A percentile compares a stretch with the other conserved stretches of the same genome.
These are phyloP conservation scores for Dolichomitus sp. DNA, from an alignment of 2,888 invertebrate genomes.

Conservation along the genomic window DNA sequence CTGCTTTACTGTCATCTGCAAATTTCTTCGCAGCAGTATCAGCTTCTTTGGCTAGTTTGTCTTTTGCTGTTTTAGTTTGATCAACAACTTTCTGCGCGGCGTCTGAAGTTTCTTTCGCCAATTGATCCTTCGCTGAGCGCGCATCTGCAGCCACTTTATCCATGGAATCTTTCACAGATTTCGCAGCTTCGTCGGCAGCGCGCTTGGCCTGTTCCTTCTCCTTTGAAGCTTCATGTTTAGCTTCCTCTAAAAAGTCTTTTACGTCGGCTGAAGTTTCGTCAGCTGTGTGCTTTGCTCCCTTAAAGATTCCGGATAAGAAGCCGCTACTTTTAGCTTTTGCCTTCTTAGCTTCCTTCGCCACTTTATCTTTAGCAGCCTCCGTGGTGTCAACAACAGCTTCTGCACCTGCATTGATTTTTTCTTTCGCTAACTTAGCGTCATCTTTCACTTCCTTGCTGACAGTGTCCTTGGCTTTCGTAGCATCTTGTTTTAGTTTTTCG, in stretches of 20 bases:
- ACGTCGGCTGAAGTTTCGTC: slow-evolving; percentile 72
- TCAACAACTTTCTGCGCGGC: slow-evolving; percentile 33
- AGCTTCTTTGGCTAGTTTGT: slow-evolving; percentile 44
- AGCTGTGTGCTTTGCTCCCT: slow-evolving; percentile 74
- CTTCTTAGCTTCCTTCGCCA: slow-evolving; percentile 57
- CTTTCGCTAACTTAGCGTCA: slow-evolving; percentile 45
- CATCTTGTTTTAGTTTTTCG: slow-evolving; percentile 31
- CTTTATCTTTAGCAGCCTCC: slow-evolving; percentile 62
- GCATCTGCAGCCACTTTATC: slow-evolving; percentile 57
- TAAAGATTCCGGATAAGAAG: slow-evolving; percentile 73
- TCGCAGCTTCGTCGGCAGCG: slow-evolving; percentile 47
- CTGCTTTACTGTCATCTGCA: slow-evolving; percentile 47
- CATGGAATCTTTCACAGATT: slow-evolving; percentile 61
- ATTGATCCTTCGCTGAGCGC: slow-evolving; percentile 57
- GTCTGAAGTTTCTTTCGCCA: slow-evolving; percentile 34
- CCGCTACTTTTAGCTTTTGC: slow-evolving; percentile 64
- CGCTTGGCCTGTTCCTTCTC: slow-evolving; percentile 64
- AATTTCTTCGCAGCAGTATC: slow-evolving; percentile 26
- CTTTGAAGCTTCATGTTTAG: slow-evolving; percentile 74
- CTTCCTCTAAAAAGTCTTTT: slow-evolving; percentile 75
- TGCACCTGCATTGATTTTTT: slow-evolving; percentile 73
- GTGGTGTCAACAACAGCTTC: slow-evolving; percentile 78
- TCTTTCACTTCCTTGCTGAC: slow-evolving; percentile 68
- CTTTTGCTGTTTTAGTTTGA: slow-evolving; percentile 37
- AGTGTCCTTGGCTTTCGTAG: slow-evolving; percentile 44